phyloP scores from a whole-genome alignment of 2,113 vertebrate species.

The Cichladusa arquata region DNA sequence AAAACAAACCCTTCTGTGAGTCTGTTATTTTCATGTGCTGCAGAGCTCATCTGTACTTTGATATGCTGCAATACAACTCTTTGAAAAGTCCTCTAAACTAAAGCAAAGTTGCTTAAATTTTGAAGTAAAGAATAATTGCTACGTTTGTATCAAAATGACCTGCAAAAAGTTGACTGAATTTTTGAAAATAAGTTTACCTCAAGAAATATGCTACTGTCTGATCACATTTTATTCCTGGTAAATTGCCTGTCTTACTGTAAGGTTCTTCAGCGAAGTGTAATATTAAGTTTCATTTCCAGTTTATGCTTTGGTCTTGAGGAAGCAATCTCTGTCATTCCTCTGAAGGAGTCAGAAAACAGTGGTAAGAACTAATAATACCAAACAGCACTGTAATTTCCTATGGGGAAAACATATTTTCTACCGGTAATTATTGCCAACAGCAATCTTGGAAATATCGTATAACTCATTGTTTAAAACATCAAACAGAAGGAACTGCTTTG shows the following conservation, averaged over 20 bases:
- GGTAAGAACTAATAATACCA: conserved; percentile 74
- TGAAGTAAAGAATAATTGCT: not conserved
- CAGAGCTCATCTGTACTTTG: not conserved
- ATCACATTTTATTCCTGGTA: not conserved
- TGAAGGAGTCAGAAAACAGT: conserved; percentile 51
- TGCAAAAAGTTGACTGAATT: not conserved
- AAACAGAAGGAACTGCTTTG: conserved; percentile 71
- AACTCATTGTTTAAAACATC: conserved; percentile 66
- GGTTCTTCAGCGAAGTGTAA: conserved; percentile 1
- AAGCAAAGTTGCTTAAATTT: not conserved
- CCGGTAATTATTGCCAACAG: conserved; percentile 58
- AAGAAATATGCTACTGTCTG: not conserved
- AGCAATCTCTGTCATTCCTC: conserved; percentile 56
- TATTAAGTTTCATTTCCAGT: conserved; percentile 42
- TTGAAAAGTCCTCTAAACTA: not conserved
- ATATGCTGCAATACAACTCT: not conserved
- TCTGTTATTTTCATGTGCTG: not conserved
- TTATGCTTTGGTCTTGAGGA: conserved; percentile 42
- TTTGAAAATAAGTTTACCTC: not conserved
- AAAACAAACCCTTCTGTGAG: not conserved
- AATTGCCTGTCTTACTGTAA: not conserved
- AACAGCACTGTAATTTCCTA: conserved; percentile 71
- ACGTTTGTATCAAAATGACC: not conserved
- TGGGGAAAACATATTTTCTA: conserved; percentile 69
- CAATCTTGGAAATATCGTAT: conserved; percentile 66